These are phyloP conservation scores for Eunapius fragilis DNA, from an alignment of 37 sponge, comb jelly and placozoan species.

Conservation along the genomic window DNA sequence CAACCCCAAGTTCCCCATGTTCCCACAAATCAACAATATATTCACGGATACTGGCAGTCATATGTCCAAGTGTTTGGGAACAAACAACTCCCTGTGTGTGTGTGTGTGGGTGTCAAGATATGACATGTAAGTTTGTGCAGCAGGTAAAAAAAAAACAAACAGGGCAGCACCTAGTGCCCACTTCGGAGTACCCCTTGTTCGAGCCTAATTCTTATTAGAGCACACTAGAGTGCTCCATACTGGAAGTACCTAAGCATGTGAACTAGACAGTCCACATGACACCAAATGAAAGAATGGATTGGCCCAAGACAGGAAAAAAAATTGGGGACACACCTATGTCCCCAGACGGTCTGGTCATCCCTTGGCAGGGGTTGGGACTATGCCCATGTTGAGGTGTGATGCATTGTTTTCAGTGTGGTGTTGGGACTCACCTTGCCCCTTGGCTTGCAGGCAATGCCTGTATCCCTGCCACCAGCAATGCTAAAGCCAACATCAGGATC, in stretches of 20 bases:
- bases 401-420: background rate
- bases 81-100: too few relatives aligned
- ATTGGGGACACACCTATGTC: background rate
- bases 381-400: background rate
- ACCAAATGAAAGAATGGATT: background rate
- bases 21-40: too few relatives aligned
- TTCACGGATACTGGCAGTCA: too few relatives aligned
- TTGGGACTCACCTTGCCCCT: slow-evolving; percentile 41
- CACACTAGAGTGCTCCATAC: background rate
- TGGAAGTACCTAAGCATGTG: background rate
- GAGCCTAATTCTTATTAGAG: background rate
- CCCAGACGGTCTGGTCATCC: background rate
- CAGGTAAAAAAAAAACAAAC: too few relatives aligned
- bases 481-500: slow-evolving; percentile 44
- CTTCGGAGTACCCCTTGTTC: background rate
- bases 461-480: slow-evolving; percentile 47
- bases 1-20: too few relatives aligned
- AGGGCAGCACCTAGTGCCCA: too few relatives aligned
- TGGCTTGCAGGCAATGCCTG: slow-evolving; percentile 33
- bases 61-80: too few relatives aligned
- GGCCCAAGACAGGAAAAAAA: background rate
- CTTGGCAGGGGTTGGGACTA: background rate
- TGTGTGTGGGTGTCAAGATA: too few relatives aligned
- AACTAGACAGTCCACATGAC: background rate
- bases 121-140: too few relatives aligned